Base-by-base conservation (phyloP, 1,140 invertebrate genomes). In the Propsilocerus akamusi region DNA sequence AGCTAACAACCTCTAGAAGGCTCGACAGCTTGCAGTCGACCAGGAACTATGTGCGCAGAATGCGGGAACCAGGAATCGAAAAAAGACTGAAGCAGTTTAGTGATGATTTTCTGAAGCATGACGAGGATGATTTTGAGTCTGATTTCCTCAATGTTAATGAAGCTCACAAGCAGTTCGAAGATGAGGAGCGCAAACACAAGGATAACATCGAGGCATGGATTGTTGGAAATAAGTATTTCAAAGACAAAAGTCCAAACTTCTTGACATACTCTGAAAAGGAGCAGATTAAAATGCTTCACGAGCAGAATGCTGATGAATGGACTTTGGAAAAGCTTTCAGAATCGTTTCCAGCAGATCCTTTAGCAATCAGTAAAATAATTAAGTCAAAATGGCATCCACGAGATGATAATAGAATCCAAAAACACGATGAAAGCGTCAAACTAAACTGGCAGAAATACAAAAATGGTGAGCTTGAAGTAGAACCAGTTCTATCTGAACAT, bases 181-280 rank as follows among this genome's bases (percentile, higher is more conserved):
- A 62, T 0, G 67, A 76, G 57, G n/a, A 55, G 3, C 34, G 57
- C 25, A 41, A 47, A 23, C 47, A 55, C 6, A 69, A 70, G 28
- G 66, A 74, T 51, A 61, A 59, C 20, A 41, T 76, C 4, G 73
- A 75, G 49, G 66, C 71, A 34, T 63, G 70, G 30, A 84, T 86
- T 51, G 69, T 83, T 0, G 71, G 70, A 53, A 69, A 72, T n/a
- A 87, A 85, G 62, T 86, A 83, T 58, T 83, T 86, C 58, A 78
- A 78, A 46, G 68, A 76, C 53, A 71, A 74, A 51, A 68, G 77
- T 51, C 75, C 79, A 0, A 83, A 78, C 57, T 73, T 92, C n/a
- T 58, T 93, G 49, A 86, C 85, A 1, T 88, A 78, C 71, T 73
- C 75, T 53, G 87, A 91, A 59, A 90, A 85, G 59, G 74, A 88